A percentile compares a stretch with the other conserved stretches of the same genome.
Conservation (phyloP, 2,888 invertebrate species). For the Drosophila histrio region DNA sequence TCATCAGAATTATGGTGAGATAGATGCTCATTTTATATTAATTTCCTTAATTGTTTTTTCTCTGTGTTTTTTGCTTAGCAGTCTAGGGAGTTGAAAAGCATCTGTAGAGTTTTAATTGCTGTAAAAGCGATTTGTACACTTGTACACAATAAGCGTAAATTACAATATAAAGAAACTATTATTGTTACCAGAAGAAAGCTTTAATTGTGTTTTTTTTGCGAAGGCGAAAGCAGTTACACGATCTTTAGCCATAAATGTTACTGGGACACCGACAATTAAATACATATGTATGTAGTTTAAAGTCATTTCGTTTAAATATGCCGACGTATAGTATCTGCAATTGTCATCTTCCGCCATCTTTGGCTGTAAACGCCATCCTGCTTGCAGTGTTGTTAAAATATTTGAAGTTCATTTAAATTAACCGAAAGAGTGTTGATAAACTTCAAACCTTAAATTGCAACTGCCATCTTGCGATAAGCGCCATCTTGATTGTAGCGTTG, state of each 20-base stretch:
- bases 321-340: neutral
- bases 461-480: too few species aligned
- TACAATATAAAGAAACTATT: slow-evolving; percentile 78
- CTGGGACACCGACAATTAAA: slow-evolving; percentile 1
- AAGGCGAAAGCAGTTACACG: slow-evolving; percentile 46
- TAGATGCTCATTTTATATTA: slow-evolving; percentile 11
- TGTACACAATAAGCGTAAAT: slow-evolving; percentile 50
- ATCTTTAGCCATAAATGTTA: slow-evolving; percentile 19
- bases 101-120: slow-evolving; percentile 68
- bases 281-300: neutral
- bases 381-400: slow-evolving; percentile 8
- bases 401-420: too few species aligned
- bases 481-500: too few species aligned
- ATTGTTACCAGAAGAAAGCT: slow-evolving; percentile 80
- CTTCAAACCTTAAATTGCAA: too few species aligned
- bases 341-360: too few species aligned
- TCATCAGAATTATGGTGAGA: slow-evolving; percentile 75
- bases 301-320: neutral
- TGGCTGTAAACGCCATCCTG: neutral
- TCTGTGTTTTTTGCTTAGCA: slow-evolving; percentile 68
- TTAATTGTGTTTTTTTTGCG: slow-evolving; percentile 55
- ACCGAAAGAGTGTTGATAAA: too few species aligned
- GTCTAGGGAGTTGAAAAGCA: slow-evolving; percentile 77
- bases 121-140: slow-evolving; percentile 63
- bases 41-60: slow-evolving; percentile 44